Conservation (phyloP, 2,113 vertebrate species). For the Eulemur rufifrons region DNA sequence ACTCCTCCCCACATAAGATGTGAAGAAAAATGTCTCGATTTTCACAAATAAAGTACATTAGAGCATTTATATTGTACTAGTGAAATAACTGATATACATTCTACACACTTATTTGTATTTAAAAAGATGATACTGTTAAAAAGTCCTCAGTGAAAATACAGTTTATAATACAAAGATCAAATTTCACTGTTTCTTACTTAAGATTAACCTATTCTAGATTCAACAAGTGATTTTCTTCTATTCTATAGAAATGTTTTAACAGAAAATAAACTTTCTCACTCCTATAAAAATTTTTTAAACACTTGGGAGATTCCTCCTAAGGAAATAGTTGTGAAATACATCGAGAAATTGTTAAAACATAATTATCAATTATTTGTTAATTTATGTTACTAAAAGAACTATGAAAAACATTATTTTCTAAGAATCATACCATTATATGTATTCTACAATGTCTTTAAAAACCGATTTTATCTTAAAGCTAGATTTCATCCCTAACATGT, state of each 20-base stretch:
- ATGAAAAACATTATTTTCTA: conserved; percentile 24
- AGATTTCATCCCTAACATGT: conserved; percentile 19
- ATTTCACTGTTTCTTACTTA: conserved; percentile 55
- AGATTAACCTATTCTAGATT: not conserved
- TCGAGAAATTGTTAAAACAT: not conserved
- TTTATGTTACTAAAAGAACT: conserved; percentile 45
- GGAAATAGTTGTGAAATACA: conserved; percentile 3
- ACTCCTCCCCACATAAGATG: not conserved
- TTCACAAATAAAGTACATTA: not conserved
- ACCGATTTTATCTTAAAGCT: conserved; percentile 8
- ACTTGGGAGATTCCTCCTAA: not conserved
- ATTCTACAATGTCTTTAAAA: conserved; percentile 52
- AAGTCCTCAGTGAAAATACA: conserved; percentile 21
- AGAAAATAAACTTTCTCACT: conserved; percentile 35
- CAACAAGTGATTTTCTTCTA: not conserved
- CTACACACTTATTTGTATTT: not conserved
- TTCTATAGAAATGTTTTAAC: not conserved
- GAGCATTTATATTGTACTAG: not conserved
- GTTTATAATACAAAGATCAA: conserved; percentile 43
- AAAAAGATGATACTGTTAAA: not conserved
- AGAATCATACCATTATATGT: not conserved
- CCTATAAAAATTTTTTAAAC: not conserved
- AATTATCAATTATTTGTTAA: conserved; percentile 28
- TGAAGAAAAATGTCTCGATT: not conserved
- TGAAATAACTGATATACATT: not conserved